Evolutionary conservation across 2,113 vertebrate genomes (phyloP).

Genomic region (Notothenia rossii): DNA sequence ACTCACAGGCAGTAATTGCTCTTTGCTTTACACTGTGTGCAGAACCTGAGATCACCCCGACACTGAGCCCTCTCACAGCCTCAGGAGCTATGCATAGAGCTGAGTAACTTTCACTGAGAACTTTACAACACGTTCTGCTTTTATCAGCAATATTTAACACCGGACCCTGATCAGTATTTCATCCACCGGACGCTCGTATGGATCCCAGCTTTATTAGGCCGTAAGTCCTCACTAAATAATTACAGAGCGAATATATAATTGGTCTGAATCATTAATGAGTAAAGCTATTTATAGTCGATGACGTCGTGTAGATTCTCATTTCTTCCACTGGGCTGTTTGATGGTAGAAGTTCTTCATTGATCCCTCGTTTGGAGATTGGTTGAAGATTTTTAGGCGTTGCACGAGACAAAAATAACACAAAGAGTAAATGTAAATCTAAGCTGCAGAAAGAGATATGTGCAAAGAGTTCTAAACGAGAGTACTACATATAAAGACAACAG

Average conservation of each 20-base stretch:
- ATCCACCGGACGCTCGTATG: neutral
- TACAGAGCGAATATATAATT: conserved; percentile 11
- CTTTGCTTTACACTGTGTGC: conserved; percentile 49
- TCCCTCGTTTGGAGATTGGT: too few relatives aligned
- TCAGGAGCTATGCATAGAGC: conserved; percentile 49
- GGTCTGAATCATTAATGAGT: conserved; percentile 25
- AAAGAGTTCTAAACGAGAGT: too few relatives aligned
- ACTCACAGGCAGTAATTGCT: conserved; percentile 44
- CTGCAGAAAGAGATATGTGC: too few relatives aligned
- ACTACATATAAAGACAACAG: too few relatives aligned
- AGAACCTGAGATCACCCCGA: conserved; percentile 44
- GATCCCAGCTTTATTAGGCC: conserved; percentile 18
- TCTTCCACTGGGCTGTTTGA: neutral
- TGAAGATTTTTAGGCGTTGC: too few relatives aligned
- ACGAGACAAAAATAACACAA: too few relatives aligned
- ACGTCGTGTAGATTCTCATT: neutral
- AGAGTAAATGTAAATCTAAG: too few relatives aligned
- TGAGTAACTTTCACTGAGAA: conserved; percentile 30
- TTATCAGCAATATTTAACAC: conserved; percentile 37
- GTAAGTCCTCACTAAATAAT: neutral
- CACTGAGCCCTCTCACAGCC: conserved; percentile 50
- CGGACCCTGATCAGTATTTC: conserved; percentile 12
- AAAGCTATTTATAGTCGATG: neutral
- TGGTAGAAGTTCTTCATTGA: neutral
- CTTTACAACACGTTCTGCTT: conserved; percentile 48